These are phyloP conservation scores for Lucinisca nassula DNA, from an alignment of 2,888 invertebrate species.

Conservation along the genomic window DNA sequence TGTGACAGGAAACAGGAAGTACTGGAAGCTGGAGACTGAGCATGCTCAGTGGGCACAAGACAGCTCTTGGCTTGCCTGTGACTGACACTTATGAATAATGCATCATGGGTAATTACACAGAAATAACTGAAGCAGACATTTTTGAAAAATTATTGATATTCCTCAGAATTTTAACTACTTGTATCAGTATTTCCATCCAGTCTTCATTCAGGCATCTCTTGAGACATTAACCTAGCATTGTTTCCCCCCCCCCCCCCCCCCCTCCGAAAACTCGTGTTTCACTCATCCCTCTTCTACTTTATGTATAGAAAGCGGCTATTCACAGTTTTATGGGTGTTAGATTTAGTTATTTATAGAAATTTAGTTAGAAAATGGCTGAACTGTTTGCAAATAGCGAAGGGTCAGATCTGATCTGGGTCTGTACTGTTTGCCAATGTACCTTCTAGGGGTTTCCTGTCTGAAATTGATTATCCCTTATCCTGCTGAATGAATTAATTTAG, in stretches of 20 bases:
- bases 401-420: too few relatives aligned
- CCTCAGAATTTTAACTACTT: background rate
- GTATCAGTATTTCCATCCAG: constrained; percentile 2
- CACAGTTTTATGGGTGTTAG: too few relatives aligned
- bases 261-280: background rate
- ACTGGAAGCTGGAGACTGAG: constrained; percentile 51
- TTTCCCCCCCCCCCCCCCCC: too few relatives aligned
- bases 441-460: too few relatives aligned
- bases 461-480: too few relatives aligned
- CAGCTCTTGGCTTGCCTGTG: constrained; percentile 36
- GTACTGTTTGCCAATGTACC: too few relatives aligned
- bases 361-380: too few relatives aligned
- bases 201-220: background rate
- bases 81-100: constrained; percentile 47
- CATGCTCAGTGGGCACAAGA: constrained; percentile 35
- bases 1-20: constrained; percentile 67
- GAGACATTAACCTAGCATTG: background rate
- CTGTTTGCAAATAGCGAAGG: too few relatives aligned
- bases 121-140: constrained; percentile 17
- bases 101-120: constrained; percentile 9
- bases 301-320: too few relatives aligned
- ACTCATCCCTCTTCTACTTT: too few relatives aligned
- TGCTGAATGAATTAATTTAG: too few relatives aligned
- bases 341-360: too few relatives aligned
- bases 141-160: constrained; percentile 13